Percentiles rank a stretch among this genome's conserved stretches.
These are phyloP conservation scores for Salmo trutta DNA, from an alignment of 2,797 vertebrate species.

Conservation along the genomic window DNA sequence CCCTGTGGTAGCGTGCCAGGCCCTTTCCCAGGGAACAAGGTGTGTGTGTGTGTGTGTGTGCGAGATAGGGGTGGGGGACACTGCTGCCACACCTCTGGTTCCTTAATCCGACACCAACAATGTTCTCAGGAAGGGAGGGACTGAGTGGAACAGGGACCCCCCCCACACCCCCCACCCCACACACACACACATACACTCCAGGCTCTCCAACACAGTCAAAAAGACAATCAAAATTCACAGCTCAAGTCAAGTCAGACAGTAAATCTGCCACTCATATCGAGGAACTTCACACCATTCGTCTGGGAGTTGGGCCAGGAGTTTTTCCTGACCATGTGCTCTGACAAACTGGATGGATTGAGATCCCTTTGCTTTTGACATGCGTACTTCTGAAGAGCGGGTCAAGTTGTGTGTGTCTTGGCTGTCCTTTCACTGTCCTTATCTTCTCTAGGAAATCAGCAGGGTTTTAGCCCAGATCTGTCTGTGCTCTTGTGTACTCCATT, in stretches of 20 bases:
- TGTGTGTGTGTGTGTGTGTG: constrained; percentile 24
- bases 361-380: neutral
- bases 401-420: neutral
- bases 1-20: constrained; percentile 55
- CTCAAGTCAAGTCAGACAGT: neutral
- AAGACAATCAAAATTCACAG: neutral
- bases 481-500: too few species aligned
- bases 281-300: too few species aligned
- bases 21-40: constrained; percentile 34
- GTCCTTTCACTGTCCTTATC: neutral
- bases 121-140: constrained; percentile 44
- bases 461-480: too few species aligned
- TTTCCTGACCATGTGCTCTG: neutral
- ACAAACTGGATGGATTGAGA: neutral
- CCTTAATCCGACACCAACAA: constrained; percentile 13
- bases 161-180: neutral
- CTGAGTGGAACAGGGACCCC: constrained; percentile 44
- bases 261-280: neutral
- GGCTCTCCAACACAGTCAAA: neutral
- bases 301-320: neutral
- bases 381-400: neutral
- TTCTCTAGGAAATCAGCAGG: neutral
- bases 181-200: neutral
- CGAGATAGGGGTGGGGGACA: neutral
- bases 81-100: constrained; percentile 37